Base-by-base conservation (phyloP, 1,140 invertebrate species). In the Polyergus mexicanus region DNA sequence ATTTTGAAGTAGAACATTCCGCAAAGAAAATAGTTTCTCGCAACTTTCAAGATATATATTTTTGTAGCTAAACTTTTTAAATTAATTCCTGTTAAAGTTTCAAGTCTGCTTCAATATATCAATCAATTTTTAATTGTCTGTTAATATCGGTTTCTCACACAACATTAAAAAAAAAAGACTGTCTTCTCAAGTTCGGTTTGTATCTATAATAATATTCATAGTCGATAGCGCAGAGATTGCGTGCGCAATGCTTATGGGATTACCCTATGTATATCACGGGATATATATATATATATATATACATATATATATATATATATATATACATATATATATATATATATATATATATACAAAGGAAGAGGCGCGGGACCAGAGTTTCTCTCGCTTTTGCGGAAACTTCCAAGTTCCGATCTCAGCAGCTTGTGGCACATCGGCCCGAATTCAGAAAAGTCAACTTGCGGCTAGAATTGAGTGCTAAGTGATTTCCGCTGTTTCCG, bases 401-500 rank as follows among this genome's bases (percentile, higher is more conserved):
- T 81, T 44, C 10, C 75, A 81, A 62, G 60, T 74, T 72, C 16
- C 63, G 69, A 66, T 58, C 13, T 63, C 38, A 35, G 66, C 76
- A 77, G 86, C 47, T 89, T 88, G 83, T 54, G 63, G 86, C 71
- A 51, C 1, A 47, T 62, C 66, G 54, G 44, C 13, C 68, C 68
- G 58, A 66, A 86, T 87, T 74, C 74, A 44, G 75, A 88, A 87
- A 92, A 93, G 90, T 91, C 91, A 89, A 91, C 77, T 66, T 35
- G 83, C 51, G 86, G 60, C 71, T 75, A 66, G 72, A 87, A 85
- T 91, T 88, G 86, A 86, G 76, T 58, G 74, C 86, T 90, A 92
- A 93, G 92, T 93, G 92, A 93, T 93, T 93, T 93, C 85, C 90
- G 88, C 86, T 93, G 92, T 93, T 85, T 62, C 85, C 60, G 35